Evolutionary conservation across 2,888 invertebrate species (phyloP), one percentile per base, ranked within the genome.

Genomic region (Carterocephalus palaemon): DNA sequence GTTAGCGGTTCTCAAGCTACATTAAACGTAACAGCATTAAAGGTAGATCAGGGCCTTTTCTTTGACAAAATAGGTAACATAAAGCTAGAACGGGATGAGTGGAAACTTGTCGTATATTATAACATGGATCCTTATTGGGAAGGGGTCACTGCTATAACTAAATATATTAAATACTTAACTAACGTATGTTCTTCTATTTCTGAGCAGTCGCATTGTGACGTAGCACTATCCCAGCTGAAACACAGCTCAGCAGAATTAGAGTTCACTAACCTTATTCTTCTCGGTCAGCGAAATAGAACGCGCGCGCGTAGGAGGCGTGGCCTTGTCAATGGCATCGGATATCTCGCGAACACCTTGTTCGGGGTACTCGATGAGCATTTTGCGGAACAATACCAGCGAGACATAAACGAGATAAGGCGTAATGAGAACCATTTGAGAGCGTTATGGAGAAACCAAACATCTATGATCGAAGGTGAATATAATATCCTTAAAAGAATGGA

Each of bases 391-490:
- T 50, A 50, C 17, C 7, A 41, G 26, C 41, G 34, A 19, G 50
- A 48, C 15, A 49, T 49, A 2, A 19, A 23, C 5, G 15, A 42
- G 2, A 17, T 53, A n/a, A 17, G 20, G 20, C 10, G 9, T 8
- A 53, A 53, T 19, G 24, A 55, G 32, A 36, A 55, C 12, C 48
- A 55, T 10, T 9, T 55, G n/a, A 31, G 26, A 3, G 4, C 4
- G 6, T 23, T 56, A n/a, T 46, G 36, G 22, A 51, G 45, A 22
- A 57, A 57, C 32, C 56, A 56, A 15, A 56, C 56, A 4, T 54
- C 53, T n/a, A n/a, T n/a, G n/a, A 28, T 52, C 8, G 56, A 57
- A 46, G 49, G 53, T 0, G 49, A 57, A 24, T 34, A 48, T 22
- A 53, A 53, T 23, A 1, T 56, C 6, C 23, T 56, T 2, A 46